Percentiles rank a stretch among this genome's conserved stretches.
phyloP scores from a whole-genome alignment of 2,113 vertebrate genomes.

The Pachycephala philippinensis region DNA sequence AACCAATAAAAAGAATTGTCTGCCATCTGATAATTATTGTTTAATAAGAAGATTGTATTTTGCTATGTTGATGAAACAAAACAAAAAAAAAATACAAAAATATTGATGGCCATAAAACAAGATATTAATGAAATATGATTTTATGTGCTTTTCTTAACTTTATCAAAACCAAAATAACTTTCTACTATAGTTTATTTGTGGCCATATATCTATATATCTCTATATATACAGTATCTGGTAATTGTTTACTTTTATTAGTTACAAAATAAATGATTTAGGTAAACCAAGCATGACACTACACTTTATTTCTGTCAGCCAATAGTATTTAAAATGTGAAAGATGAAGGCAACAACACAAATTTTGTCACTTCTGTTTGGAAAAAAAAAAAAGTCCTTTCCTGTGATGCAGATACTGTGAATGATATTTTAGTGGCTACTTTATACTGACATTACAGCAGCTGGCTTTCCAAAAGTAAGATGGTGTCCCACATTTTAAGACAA shows the following conservation, averaged over 20 bases:
- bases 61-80: conserved; percentile 59
- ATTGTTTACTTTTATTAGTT: conserved; percentile 67
- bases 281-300: conserved; percentile 52
- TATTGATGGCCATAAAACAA: conserved; percentile 53
- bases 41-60: conserved; percentile 69
- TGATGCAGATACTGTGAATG: conserved; percentile 22
- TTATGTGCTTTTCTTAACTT: conserved; percentile 64
- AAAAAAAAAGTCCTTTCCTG: not conserved
- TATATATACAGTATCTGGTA: conserved; percentile 48
- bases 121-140: conserved; percentile 46
- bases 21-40: conserved; percentile 70
- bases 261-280: conserved; percentile 64
- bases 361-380: not conserved
- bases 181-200: conserved; percentile 48
- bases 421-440: conserved; percentile 24
- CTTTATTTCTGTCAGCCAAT: conserved; percentile 50
- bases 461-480: conserved; percentile 36
- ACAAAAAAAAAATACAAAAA: conserved; percentile 44
- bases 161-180: conserved; percentile 59
- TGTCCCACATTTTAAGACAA: not conserved
- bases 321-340: conserved; percentile 20
- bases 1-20: conserved; percentile 68
- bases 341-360: not conserved
- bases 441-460: not conserved
- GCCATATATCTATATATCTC: conserved; percentile 51